Conservation (phyloP, 2,888 invertebrate species). For the Troides oblongomaculatus region DNA sequence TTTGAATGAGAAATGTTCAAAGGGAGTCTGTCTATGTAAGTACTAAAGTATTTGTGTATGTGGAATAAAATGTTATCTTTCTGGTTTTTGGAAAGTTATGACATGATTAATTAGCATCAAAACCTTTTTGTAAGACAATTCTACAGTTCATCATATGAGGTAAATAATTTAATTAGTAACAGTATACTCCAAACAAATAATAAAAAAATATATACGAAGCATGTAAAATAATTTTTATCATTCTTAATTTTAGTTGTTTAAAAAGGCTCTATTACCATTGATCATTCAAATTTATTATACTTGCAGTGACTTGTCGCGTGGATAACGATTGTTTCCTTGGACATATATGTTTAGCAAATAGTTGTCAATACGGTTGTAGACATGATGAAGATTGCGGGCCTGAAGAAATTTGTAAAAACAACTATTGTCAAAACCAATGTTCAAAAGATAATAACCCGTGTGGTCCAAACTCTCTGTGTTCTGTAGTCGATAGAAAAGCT, state of each 20-base stretch:
- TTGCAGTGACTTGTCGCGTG: conserved; percentile 89
- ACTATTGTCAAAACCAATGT: conserved; percentile 90
- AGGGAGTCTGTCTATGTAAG: conserved; percentile 89
- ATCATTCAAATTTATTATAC: not conserved
- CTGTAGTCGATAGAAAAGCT: conserved; percentile 89
- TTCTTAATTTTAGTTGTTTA: not conserved
- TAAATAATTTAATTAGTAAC: too few relatives aligned
- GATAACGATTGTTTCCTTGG: conserved; percentile 96
- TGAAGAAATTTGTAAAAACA: conserved; percentile 89
- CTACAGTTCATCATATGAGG: too few relatives aligned
- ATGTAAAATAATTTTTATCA: too few relatives aligned
- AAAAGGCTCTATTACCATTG: not conserved
- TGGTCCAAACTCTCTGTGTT: conserved; percentile 91
- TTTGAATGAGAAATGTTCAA: conserved; percentile 92
- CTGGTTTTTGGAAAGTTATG: not conserved
- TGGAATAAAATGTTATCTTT: not conserved
- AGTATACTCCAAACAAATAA: too few relatives aligned
- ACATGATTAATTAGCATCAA: not conserved
- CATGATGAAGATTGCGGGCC: conserved; percentile 92
- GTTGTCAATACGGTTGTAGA: conserved; percentile 92
- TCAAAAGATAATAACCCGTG: conserved; percentile 84
- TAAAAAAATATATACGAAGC: too few relatives aligned
- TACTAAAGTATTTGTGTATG: conserved; percentile 38
- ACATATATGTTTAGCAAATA: conserved; percentile 91
- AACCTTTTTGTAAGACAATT: not conserved